phyloP scores from a whole-genome alignment of 1,140 invertebrate genomes.

The Pseudoatta argentina region DNA sequence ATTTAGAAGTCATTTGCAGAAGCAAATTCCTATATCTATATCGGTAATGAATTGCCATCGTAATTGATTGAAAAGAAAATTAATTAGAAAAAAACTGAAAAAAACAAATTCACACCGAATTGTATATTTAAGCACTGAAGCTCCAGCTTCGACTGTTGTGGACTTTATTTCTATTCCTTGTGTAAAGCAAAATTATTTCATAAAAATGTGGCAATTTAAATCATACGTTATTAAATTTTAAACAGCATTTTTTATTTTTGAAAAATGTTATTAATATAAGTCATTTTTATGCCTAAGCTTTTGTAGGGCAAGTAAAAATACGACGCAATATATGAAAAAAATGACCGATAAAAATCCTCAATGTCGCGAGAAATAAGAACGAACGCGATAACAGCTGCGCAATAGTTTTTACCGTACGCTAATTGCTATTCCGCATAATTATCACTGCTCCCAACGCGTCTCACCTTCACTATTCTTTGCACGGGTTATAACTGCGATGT shows the following conservation, averaged over 20 bases:
- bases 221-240: background rate
- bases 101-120: too few species aligned
- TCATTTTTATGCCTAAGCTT: background rate
- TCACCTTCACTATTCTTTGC: slow-evolving; percentile 28
- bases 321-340: slow-evolving; percentile 26
- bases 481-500: background rate
- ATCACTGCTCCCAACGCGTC: slow-evolving; percentile 7
- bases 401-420: slow-evolving; percentile 48
- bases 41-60: background rate
- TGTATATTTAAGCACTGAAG: too few species aligned
- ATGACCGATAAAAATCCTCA: slow-evolving; percentile 3
- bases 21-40: background rate
- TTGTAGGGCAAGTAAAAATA: background rate
- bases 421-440: slow-evolving; percentile 51
- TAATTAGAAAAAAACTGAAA: too few species aligned
- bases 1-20: background rate
- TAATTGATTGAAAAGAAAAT: background rate
- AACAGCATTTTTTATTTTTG: background rate
- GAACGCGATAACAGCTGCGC: slow-evolving; percentile 37
- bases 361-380: slow-evolving; percentile 44
- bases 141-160: too few species aligned
- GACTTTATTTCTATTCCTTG: too few species aligned
- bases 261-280: background rate
- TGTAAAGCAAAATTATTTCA: background rate
- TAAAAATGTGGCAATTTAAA: background rate